Evolutionary conservation across 2,797 vertebrate genomes (phyloP).

Genomic region (Pipistrellus nathusii): DNA sequence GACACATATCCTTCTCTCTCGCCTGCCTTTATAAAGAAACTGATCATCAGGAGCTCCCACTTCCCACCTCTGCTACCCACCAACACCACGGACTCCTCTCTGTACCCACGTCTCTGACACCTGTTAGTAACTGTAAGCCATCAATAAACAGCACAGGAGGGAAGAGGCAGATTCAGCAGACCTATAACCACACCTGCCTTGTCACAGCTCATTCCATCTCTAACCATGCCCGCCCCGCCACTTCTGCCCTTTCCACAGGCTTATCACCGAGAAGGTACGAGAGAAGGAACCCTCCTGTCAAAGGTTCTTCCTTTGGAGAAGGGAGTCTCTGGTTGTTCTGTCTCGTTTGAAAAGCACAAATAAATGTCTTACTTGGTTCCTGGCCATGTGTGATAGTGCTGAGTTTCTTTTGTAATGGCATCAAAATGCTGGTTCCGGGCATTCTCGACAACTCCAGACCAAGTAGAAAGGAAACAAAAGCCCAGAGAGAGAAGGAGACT

Average conservation of each 20-base stretch:
- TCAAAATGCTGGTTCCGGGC: conserved; percentile 1
- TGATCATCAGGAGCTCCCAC: neutral
- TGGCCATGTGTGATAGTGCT: neutral
- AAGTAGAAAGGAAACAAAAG: neutral
- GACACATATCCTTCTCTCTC: conserved; percentile 21
- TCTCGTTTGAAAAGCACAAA: conserved; percentile 58
- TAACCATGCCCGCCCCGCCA: neutral
- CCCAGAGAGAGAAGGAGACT: neutral
- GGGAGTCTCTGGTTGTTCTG: neutral
- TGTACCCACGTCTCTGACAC: neutral
- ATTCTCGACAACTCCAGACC: neutral
- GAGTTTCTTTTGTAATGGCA: neutral
- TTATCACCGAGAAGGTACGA: neutral
- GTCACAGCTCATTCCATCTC: neutral
- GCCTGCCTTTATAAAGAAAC: conserved; percentile 34
- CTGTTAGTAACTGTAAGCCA: neutral
- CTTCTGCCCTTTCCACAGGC: neutral
- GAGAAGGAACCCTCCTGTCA: neutral
- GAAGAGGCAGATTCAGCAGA: neutral
- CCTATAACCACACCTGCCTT: neutral
- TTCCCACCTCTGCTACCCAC: neutral
- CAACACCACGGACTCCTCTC: neutral
- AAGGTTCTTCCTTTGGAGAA: neutral
- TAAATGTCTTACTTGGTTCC: conserved; percentile 63
- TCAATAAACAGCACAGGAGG: neutral